phyloP scores from a whole-genome alignment of 30 jellyfish, hydroid and myxozoan species.

The Nemopilema nomurai region DNA sequence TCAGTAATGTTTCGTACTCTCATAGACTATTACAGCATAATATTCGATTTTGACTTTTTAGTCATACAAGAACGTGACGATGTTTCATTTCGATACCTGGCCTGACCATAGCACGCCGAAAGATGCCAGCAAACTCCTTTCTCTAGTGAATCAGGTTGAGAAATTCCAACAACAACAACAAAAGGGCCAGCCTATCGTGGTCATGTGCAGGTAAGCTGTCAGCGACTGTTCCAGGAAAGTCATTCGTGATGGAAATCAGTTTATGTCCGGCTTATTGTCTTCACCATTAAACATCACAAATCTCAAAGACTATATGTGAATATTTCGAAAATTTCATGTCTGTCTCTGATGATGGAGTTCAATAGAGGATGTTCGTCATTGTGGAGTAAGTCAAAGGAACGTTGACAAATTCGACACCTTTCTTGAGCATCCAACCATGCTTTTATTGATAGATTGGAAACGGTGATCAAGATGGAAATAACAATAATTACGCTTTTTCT shows the following conservation, averaged over 20 bases:
- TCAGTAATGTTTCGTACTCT: neutral
- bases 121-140: slow-evolving; percentile 30
- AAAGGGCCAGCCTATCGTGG: slow-evolving; percentile 63
- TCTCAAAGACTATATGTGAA: too few species aligned
- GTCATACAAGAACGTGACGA: slow-evolving; percentile 17
- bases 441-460: too few species aligned
- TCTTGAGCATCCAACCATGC: too few species aligned
- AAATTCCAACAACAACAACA: slow-evolving; percentile 60
- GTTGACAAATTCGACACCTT: too few species aligned
- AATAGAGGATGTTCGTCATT: too few species aligned
- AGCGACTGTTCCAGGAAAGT: neutral
- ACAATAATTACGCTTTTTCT: too few species aligned
- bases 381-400: too few species aligned
- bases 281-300: too few species aligned
- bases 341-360: too few species aligned
- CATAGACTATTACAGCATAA: neutral
- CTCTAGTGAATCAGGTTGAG: slow-evolving; percentile 51
- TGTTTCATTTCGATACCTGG: slow-evolving; percentile 74
- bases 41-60: slow-evolving; percentile 4
- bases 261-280: too few species aligned
- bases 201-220: slow-evolving; percentile 77
- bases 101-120: slow-evolving; percentile 81
- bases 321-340: too few species aligned
- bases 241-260: neutral
- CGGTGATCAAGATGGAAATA: too few species aligned